phyloP scores from a whole-genome alignment of 2,888 invertebrate genomes.

The Ecdyonurus torrentis region DNA sequence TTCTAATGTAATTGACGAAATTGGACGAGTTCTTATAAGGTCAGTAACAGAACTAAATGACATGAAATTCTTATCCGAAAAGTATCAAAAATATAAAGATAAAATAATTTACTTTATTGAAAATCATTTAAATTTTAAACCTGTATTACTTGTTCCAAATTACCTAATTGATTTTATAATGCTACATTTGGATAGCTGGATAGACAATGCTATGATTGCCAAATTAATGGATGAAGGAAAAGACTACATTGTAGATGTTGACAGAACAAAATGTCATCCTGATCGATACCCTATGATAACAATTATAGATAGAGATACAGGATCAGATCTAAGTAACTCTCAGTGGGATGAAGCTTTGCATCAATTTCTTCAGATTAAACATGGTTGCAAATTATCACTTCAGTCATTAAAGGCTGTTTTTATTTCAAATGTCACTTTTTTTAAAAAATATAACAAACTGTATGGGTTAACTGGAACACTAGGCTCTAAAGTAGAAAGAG shows the following conservation, averaged over 20 bases:
- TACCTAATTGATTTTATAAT: constrained; percentile 17
- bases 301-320: constrained; percentile 23
- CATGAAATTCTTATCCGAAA: constrained; percentile 4
- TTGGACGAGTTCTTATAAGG: constrained; percentile 6
- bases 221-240: constrained; percentile 17
- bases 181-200: constrained; percentile 18
- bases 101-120: no score
- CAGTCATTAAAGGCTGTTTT: constrained; percentile 23
- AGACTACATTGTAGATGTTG: constrained; percentile 21
- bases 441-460: constrained; percentile 18
- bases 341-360: constrained; percentile 25
- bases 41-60: constrained; percentile 2
- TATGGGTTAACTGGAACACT: constrained; percentile 26
- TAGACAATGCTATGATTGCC: constrained; percentile 20
- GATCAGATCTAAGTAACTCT: constrained; percentile 21
- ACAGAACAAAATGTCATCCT: constrained; percentile 15
- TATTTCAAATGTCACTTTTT: constrained; percentile 23
- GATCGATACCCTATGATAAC: constrained; percentile 16
- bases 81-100: no score
- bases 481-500: constrained; percentile 20
- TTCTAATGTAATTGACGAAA: constrained; percentile 9
- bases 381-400: constrained; percentile 20
- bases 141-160: constrained; percentile 15
- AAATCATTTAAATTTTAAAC: no score
- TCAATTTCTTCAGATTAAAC: constrained; percentile 26